Base-by-base conservation (phyloP, 2,113 vertebrate genomes). In the Cebidichthys violaceus region DNA sequence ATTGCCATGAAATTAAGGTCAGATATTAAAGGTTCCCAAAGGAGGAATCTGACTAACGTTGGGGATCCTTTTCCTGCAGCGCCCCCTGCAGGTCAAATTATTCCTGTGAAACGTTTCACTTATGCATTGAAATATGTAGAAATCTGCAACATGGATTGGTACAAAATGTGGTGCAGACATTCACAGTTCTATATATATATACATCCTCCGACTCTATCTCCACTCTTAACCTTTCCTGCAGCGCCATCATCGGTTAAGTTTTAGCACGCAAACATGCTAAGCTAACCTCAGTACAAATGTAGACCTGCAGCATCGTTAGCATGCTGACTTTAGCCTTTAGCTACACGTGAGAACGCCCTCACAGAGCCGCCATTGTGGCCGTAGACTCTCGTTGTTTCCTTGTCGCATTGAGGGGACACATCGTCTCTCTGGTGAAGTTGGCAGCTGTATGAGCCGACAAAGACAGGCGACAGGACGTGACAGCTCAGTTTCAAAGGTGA, bases 401-500 rank as follows among this genome's bases (percentile, higher is more conserved):
- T 45, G 35, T 66, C 47, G 18, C 24, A 29, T 61, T 41, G 35
- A 62, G 39, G 29, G 29, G 37, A 60, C 50, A 43, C 0, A 62
- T 8, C 9, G 17, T 75, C 59, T 60, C 18, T 0, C n/a, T 3
- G 39, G 1, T 57, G 55, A 52, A 17, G 71, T 0, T 29, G 52
- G 67, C 72, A n/a, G 52, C 22, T 52, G 73, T 6, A 45, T 57
- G 3, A 57, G 27, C 57, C 27, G 5, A 55, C 24, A 77, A 52
- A 71, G 31, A 70, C 68, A 67, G 17, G 24, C 2, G 33, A 71
- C 68, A 68, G 33, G 33, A 59, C 27, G 9, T 15, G 59, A 75
- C 27, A 55, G 64, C 6, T 3, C 37, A 2, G 20, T 66, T 82
- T 82, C 73, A 29, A 66, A 59, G 57, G 5, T 54, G 69, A 72